Evolutionary conservation across 2,888 invertebrate species (phyloP).

Genomic region (Oscheius sp.): DNA sequence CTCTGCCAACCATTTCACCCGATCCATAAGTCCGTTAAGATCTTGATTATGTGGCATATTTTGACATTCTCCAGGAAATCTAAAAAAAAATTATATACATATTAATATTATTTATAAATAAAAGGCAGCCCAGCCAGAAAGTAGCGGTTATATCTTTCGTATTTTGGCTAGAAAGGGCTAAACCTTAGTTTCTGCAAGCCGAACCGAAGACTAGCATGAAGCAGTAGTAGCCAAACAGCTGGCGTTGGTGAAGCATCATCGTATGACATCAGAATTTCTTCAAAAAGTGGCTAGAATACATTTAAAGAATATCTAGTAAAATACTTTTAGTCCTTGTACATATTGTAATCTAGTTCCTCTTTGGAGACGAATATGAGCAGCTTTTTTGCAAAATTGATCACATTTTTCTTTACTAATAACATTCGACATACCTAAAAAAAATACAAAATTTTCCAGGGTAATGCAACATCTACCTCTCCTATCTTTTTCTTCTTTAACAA

Average conservation of each 20-base stretch:
- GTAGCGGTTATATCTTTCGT: too few species aligned
- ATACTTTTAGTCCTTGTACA: background rate
- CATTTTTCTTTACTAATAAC: conserved; percentile 41
- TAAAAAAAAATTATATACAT: conserved; percentile 6
- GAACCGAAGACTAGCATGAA: conserved; percentile 90
- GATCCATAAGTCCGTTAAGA: conserved; percentile 48
- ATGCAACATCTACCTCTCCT: conserved; percentile 25
- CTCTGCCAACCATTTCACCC: conserved; percentile 44
- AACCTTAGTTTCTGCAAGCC: conserved; percentile 79
- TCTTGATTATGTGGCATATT: conserved; percentile 60
- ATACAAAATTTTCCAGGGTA: background rate
- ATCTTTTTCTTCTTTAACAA: conserved; percentile 38
- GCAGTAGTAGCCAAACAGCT: conserved; percentile 81
- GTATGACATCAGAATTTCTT: background rate
- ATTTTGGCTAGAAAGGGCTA: conserved; percentile 7
- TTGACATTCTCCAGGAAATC: conserved; percentile 63
- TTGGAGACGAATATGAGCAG: conserved; percentile 82
- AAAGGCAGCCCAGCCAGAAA: background rate
- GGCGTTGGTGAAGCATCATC: conserved; percentile 6
- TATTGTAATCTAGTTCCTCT: conserved; percentile 75
- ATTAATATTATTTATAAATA: background rate
- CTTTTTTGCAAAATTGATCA: conserved; percentile 77
- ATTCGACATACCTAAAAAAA: conserved; percentile 26
- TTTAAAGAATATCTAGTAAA: background rate
- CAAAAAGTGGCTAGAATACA: conserved; percentile 1